Conservation (phyloP, 2,113 vertebrate species). For the Pteronura brasiliensis region DNA sequence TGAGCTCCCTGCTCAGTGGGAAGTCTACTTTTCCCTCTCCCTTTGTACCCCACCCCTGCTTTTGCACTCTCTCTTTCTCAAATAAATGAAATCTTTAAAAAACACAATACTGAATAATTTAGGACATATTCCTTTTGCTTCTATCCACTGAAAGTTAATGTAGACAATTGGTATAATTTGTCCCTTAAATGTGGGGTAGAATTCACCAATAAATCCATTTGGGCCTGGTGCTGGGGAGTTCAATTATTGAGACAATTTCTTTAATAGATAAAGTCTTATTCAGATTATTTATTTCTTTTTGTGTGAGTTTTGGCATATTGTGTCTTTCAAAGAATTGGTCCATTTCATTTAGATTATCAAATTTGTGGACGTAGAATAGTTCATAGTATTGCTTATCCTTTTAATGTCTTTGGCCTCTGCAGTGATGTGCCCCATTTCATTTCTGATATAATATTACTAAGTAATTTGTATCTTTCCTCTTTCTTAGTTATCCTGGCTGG, state of each 20-base stretch:
- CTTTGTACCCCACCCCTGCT: too few relatives aligned
- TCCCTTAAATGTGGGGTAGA: neutral
- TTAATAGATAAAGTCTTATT: neutral
- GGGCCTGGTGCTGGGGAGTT: neutral
- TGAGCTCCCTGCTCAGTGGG: too few relatives aligned
- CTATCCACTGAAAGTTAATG: neutral
- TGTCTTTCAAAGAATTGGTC: neutral
- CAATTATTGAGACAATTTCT: neutral
- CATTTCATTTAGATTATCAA: neutral
- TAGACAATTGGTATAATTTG: neutral
- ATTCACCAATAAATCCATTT: neutral
- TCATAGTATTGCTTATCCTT: neutral
- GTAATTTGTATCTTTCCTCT: neutral
- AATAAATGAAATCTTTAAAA: too few relatives aligned
- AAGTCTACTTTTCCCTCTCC: too few relatives aligned
- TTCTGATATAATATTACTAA: neutral
- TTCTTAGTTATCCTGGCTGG: neutral
- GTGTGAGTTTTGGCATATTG: neutral
- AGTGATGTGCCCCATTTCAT: neutral
- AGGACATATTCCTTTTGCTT: neutral
- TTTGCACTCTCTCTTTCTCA: too few relatives aligned
- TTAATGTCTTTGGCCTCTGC: neutral
- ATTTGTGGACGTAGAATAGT: neutral
- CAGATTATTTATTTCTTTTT: neutral
- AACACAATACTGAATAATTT: neutral